Evolutionary conservation across 2,797 vertebrate genomes (phyloP).

Genomic region (Xiphophorus birchmanni): DNA sequence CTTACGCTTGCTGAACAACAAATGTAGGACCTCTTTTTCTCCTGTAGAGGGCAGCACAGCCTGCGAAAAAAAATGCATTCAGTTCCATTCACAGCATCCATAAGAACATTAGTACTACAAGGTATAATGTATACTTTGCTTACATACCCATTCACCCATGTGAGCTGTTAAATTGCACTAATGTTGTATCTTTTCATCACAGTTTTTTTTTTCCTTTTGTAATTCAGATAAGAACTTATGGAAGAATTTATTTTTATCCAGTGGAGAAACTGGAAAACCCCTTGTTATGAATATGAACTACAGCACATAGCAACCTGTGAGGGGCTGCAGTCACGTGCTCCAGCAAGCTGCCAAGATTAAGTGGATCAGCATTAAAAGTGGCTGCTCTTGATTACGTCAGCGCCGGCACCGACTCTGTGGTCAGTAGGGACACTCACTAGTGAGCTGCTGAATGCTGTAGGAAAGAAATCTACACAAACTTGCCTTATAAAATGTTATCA

Average conservation of each 20-base stretch:
- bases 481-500: slow-evolving; percentile 52
- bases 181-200: slow-evolving; percentile 6
- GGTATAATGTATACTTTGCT: neutral
- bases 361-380: slow-evolving; percentile 59
- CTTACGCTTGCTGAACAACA: neutral
- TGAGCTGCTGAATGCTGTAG: slow-evolving; percentile 46
- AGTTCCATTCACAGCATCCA: slow-evolving; percentile 25
- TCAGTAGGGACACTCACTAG: slow-evolving; percentile 62
- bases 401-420: slow-evolving; percentile 65
- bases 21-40: slow-evolving; percentile 35
- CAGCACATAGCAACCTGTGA: slow-evolving; percentile 41
- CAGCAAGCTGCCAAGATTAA: slow-evolving; percentile 39
- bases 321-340: slow-evolving; percentile 32
- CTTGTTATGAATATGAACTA: slow-evolving; percentile 48
- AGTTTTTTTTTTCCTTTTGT: neutral
- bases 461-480: slow-evolving; percentile 50
- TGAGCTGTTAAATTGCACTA: neutral
- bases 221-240: neutral
- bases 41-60: slow-evolving; percentile 68
- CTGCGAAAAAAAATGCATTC: slow-evolving; percentile 4
- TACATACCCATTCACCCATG: neutral
- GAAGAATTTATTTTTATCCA: slow-evolving; percentile 14
- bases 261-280: slow-evolving; percentile 35
- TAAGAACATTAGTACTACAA: neutral
- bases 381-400: slow-evolving; percentile 65